These are phyloP conservation scores for Lutjanus argentimaculatus DNA, from an alignment of 2,797 vertebrate species.

Conservation along the genomic window DNA sequence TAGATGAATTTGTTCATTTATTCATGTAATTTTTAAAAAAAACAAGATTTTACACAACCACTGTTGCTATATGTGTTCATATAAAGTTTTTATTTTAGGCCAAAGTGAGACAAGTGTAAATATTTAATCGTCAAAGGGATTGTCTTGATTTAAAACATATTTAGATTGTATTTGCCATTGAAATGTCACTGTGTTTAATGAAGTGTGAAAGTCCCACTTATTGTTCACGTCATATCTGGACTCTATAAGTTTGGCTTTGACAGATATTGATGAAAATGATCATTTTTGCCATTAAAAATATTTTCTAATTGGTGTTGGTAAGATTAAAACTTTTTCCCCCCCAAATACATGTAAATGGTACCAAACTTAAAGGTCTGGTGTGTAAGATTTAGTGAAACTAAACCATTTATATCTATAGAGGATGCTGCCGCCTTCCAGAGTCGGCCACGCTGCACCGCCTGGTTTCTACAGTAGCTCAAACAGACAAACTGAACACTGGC, in stretches of 20 bases:
- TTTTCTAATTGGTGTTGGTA: neutral
- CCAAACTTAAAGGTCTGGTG: neutral
- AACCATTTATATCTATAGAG: too few relatives aligned
- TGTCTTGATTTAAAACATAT: constrained; percentile 69
- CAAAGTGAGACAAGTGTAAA: constrained; percentile 79
- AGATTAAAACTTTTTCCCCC: neutral
- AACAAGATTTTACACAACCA: constrained; percentile 77
- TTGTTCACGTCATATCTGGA: constrained; percentile 66
- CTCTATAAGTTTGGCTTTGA: constrained; percentile 15
- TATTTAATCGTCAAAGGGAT: constrained; percentile 73
- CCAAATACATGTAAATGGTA: neutral
- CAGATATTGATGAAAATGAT: neutral
- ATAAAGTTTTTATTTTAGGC: constrained; percentile 78
- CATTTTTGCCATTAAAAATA: neutral
- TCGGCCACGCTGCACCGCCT: too few relatives aligned
- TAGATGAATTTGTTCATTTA: constrained; percentile 63
- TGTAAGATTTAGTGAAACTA: too few relatives aligned
- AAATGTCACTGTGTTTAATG: constrained; percentile 77
- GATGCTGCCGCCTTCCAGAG: too few relatives aligned
- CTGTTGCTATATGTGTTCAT: constrained; percentile 73
- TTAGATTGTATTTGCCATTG: constrained; percentile 81
- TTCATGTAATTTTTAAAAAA: constrained; percentile 49
- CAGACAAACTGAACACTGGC: too few relatives aligned
- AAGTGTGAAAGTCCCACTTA: constrained; percentile 68
- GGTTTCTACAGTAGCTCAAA: too few relatives aligned